Base-by-base conservation (phyloP, 2,797 vertebrate genomes). In the Alca torda region DNA sequence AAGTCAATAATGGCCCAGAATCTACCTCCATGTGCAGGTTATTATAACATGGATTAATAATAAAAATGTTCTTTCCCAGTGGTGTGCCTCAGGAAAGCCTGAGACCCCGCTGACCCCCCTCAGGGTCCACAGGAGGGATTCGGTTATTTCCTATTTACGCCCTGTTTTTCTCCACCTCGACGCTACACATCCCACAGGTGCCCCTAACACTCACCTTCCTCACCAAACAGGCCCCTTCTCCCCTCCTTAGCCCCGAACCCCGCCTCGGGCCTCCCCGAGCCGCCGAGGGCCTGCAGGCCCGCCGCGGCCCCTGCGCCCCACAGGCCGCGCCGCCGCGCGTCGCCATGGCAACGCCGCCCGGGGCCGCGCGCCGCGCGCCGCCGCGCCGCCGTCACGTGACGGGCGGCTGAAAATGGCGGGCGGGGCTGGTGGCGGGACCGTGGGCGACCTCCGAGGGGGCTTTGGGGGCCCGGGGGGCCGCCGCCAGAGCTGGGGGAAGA, bases 1-100 rank as follows among this genome's bases (percentile, higher is more conserved):
- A 86, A 86, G 84, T 86, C 84, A 96, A 89, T 91, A 91, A 86
- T n/a, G 61, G 73, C 70, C 67, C 77, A 53, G 69, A 91, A 78
- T 51, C 57, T 74, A 72, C 60, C 76, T 82, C 59, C 56, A 53
- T 5, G 67, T 90, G 86, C 76, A 88, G 80, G 45, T 92, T 82
- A 59, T 85, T 90, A 13, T 24, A 75, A 65, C 64, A 68, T 1
- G 8, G 76, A 72, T 72, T 43, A 72, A 67, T 54, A 83, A 88
- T 85, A 64, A 79, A 88, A 84, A 13, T 14, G 48, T 72, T 56
- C 50, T 19, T 39, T 61, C 26, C 37, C 39, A 3, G 19, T 0
- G 3, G 23, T 6, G 39, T 33, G 53, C 26, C 46, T 60, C 18
- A 6, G 67, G 30, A 46, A 46, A 4, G 11, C 23, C 73, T 48